Conservation (phyloP, 2,888 invertebrate genomes). For the Reticulitermes lucifugus region DNA sequence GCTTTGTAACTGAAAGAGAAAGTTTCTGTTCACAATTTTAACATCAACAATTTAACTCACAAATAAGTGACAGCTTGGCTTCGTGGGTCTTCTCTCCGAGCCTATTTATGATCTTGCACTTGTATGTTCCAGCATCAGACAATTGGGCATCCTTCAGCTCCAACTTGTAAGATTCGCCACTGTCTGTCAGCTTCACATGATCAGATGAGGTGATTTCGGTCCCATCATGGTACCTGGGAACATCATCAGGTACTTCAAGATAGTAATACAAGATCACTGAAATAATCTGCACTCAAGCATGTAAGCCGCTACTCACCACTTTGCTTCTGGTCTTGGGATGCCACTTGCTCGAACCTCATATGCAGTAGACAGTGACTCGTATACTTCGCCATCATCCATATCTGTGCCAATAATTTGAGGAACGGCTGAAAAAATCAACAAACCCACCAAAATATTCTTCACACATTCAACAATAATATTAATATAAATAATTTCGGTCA, state of each 20-base stretch:
- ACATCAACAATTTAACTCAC: conserved; percentile 64
- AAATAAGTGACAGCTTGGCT: conserved; percentile 78
- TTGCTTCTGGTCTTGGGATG: conserved; percentile 80
- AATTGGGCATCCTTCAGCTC: conserved; percentile 77
- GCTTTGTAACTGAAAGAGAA: no score
- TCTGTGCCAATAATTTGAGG: conserved; percentile 79
- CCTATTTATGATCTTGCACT: conserved; percentile 84
- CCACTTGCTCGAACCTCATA: conserved; percentile 84
- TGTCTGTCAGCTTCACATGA: conserved; percentile 72
- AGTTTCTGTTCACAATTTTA: no score
- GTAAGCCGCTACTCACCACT: conserved; percentile 68
- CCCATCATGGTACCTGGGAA: conserved; percentile 73
- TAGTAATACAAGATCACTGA: no score
- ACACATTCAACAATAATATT: no score
- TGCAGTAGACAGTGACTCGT: conserved; percentile 83
- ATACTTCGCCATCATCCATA: conserved; percentile 79
- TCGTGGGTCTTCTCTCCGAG: conserved; percentile 82
- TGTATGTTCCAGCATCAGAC: conserved; percentile 84
- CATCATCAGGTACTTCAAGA: not conserved
- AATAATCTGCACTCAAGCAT: not conserved
- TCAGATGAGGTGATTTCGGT: conserved; percentile 76
- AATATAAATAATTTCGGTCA: no score
- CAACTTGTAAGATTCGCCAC: conserved; percentile 79
- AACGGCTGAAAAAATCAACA: conserved; percentile 66
- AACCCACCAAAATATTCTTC: not conserved